Evolutionary conservation across 2,797 vertebrate species (phyloP), one percentile per base, ranked within the genome.

Genomic region (Okamejei kenojei): DNA sequence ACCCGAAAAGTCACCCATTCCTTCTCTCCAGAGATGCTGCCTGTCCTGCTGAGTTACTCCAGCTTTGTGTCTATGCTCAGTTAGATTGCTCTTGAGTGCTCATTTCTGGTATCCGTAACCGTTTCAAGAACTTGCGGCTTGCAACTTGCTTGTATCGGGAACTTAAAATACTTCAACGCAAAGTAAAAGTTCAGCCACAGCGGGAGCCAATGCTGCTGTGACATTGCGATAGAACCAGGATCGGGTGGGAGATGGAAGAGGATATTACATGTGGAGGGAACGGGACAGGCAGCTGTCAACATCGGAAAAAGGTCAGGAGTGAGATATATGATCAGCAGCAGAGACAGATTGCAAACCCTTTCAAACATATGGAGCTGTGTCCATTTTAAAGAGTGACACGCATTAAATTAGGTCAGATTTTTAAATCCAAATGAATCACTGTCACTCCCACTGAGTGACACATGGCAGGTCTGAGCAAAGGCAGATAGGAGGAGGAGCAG

Each of bases 381-480:
- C 84, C 84, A 68, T 88, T 88, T 88, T 88, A 35, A 88, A 88
- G 32, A 35, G 61, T 88, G 61, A 65, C 63, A 68, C 32, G 35
- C 63, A 88, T 88, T 68, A 88, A 88, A 88, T 68, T 88, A 88
- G 84, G 84, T 88, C 84, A 88, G 63, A 88, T 68, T 88, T 88
- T 88, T 88, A 35, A 88, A 88, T 68, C 84, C n/a, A 88, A 88
- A 65, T 68, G n/a, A 88, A 63, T 88, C 84, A 88, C 84, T 88
- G 84, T 88, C 84, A 88, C n/a, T 88, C 84, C n/a, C 7, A 68
- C n/a, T 88, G 84, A 88, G 84, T 68, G 63, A 32, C 84, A 88
- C n/a, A 35, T 88, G 84, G 17, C n/a, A 78, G 77, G 77, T 78
- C 77, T 78, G 77, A 78, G n/a, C 77, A 35, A 78, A 78, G 77